phyloP scores from a whole-genome alignment of 2,888 invertebrate genomes.

The Dorcus parallelipipedus region DNA sequence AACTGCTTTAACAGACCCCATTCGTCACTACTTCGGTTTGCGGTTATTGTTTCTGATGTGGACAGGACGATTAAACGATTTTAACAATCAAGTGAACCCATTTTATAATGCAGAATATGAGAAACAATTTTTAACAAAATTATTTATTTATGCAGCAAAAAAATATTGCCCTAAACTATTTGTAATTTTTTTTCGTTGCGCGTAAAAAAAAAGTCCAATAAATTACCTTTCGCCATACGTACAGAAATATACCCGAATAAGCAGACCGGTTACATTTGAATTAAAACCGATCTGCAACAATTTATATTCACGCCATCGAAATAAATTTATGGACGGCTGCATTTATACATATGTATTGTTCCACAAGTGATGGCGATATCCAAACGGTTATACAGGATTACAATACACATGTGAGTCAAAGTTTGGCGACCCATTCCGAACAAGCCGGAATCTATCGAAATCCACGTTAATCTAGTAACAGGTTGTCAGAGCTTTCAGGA shows the following conservation, averaged over 20 bases:
- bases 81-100: no score
- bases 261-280: conserved; percentile 4
- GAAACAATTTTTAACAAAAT: no score
- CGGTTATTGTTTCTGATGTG: no score
- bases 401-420: not conserved
- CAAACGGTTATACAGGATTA: not conserved
- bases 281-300: conserved; percentile 15
- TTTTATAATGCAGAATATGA: no score
- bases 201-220: not conserved
- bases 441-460: not conserved
- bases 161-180: no score
- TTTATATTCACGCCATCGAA: conserved; percentile 6
- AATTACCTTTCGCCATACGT: not conserved
- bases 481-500: not conserved
- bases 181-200: no score
- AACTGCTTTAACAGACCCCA: no score
- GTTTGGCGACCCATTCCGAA: not conserved
- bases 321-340: not conserved
- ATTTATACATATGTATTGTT: not conserved
- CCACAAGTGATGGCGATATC: not conserved
- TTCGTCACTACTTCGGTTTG: no score
- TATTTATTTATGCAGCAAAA: no score
- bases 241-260: not conserved
- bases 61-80: no score
- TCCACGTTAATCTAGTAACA: not conserved